Evolutionary conservation across 30 jellyfish, hydroid and myxozoan genomes (phyloP).

Genomic region (Phacellophora camtschatica): DNA sequence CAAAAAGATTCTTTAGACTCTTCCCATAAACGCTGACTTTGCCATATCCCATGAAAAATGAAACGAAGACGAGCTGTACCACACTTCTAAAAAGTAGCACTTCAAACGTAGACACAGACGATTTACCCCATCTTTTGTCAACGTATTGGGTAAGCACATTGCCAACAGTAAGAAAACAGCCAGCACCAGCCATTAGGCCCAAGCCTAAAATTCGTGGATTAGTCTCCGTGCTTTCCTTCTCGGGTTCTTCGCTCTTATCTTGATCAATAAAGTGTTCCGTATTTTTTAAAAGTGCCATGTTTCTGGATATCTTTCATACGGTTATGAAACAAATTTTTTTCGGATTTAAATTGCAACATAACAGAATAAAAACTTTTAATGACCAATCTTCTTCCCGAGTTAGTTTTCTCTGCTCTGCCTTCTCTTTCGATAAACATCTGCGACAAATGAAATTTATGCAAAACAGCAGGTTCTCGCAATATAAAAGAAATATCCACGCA

Average conservation of each 20-base stretch:
- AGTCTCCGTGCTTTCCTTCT: not conserved
- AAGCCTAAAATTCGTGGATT: conserved; percentile 71
- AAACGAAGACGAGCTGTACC: conserved; percentile 67
- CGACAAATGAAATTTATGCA: no score
- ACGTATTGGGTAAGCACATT: conserved; percentile 77
- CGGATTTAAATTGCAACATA: no score
- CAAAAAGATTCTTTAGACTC: conserved; percentile 48
- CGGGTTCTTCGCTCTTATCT: conserved; percentile 2
- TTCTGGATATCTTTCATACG: not conserved
- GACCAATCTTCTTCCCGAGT: not conserved
- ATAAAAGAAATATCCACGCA: no score
- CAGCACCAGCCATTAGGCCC: conserved; percentile 96
- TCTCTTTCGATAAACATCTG: not conserved
- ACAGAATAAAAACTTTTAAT: no score
- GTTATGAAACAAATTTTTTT: not conserved
- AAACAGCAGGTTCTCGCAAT: no score
- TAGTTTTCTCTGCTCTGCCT: not conserved
- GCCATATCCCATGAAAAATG: conserved; percentile 78
- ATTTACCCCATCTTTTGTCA: conserved; percentile 40
- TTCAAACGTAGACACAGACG: conserved; percentile 73
- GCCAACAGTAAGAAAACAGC: conserved; percentile 88
- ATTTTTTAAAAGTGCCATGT: conserved; percentile 8
- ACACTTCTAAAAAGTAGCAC: conserved; percentile 74
- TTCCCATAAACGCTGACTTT: conserved; percentile 78
- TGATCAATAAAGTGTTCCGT: not conserved